phyloP scores from a whole-genome alignment of 2,113 vertebrate genomes.

The Eidolon helvum region DNA sequence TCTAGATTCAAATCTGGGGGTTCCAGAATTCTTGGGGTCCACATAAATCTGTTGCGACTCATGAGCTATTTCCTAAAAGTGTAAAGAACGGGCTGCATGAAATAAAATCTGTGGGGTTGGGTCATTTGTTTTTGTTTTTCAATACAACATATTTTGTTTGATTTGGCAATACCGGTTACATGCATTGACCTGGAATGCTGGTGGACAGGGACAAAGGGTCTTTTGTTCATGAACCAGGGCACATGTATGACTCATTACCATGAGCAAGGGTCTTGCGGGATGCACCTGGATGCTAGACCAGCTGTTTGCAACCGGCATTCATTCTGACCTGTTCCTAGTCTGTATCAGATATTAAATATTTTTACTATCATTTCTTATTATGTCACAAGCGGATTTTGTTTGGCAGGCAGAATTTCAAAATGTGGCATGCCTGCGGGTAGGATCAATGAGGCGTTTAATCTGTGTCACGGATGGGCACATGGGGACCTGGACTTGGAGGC shows the following conservation, averaged over 20 bases:
- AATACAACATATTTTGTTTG: accelerated
- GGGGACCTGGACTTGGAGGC: not conserved
- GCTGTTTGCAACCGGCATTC: not conserved
- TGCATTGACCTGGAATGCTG: not conserved
- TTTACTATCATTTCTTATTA: not conserved
- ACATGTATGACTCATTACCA: accelerated
- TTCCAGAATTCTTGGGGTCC: not conserved
- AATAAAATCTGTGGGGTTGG: not conserved
- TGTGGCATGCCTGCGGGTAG: not conserved
- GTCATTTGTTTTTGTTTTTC: not conserved
- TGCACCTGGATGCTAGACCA: not conserved
- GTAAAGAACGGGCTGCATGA: not conserved
- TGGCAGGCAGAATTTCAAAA: not conserved
- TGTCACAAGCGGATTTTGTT: not conserved
- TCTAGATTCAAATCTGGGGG: not conserved
- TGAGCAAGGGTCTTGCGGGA: accelerated
- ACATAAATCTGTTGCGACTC: not conserved
- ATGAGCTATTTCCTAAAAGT: not conserved
- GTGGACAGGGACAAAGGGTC: not conserved
- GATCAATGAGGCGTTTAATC: accelerated
- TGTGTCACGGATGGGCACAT: accelerated
- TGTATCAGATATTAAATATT: not conserved
- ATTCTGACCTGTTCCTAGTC: not conserved
- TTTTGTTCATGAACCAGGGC: not conserved
- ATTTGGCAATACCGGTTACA: not conserved